A percentile compares a stretch with the other conserved stretches of the same genome.
These are phyloP conservation scores for Hyperoplus lanceolatus DNA, from an alignment of 2,797 vertebrate species.

Conservation along the genomic window DNA sequence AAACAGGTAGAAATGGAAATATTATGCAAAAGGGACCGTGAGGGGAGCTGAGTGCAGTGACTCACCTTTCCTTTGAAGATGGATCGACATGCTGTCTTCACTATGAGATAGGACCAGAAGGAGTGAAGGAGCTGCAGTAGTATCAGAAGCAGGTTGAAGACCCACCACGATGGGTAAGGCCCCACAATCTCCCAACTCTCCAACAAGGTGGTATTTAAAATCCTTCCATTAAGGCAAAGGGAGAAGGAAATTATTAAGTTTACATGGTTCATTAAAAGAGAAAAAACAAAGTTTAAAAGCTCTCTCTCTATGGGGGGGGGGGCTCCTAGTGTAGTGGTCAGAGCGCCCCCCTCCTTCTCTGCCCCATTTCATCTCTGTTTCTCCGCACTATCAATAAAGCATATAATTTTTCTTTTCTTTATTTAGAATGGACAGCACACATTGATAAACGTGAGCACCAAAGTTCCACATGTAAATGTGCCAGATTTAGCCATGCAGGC, in stretches of 20 bases:
- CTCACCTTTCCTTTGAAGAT: constrained; percentile 98
- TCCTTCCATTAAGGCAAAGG: constrained; percentile 82
- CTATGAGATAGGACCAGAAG: constrained; percentile 97
- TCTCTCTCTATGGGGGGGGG: background rate
- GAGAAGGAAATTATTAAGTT: constrained; percentile 30
- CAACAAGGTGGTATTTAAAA: constrained; percentile 95
- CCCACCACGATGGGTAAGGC: constrained; percentile 96
- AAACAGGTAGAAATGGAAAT: constrained; percentile 32
- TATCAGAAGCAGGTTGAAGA: constrained; percentile 93
- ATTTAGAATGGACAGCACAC: too few relatives aligned
- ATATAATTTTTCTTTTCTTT: too few relatives aligned
- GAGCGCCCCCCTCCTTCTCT: too few relatives aligned
- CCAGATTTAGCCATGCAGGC: too few relatives aligned
- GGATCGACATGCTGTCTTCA: constrained; percentile 94
- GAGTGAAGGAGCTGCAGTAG: constrained; percentile 93
- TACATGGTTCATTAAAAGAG: constrained; percentile 17
- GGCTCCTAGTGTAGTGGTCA: too few relatives aligned
- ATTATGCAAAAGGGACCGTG: constrained; percentile 1
- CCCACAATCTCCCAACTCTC: constrained; percentile 98
- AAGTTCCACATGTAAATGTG: background rate
- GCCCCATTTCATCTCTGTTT: too few relatives aligned
- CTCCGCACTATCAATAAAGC: too few relatives aligned
- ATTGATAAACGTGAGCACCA: too few relatives aligned
- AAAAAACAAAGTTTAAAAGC: constrained; percentile 18
- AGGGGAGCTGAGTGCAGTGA: background rate